These are phyloP conservation scores for Anthopleura sola DNA, from an alignment of 64 coral and sea anemone genomes.

Conservation along the genomic window DNA sequence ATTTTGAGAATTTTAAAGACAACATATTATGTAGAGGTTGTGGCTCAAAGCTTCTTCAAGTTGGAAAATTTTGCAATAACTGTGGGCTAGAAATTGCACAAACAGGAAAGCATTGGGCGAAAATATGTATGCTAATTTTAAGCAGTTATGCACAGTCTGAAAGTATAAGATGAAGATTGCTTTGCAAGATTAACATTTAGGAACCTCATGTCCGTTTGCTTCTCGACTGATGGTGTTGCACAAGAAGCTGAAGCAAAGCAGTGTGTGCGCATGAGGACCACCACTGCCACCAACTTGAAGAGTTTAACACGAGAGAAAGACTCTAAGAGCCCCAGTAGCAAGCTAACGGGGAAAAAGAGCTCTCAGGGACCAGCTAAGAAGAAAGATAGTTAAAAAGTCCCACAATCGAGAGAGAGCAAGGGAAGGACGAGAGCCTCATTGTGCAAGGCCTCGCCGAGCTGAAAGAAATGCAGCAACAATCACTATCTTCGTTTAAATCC, in stretches of 20 bases:
- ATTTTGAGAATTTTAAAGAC: background rate
- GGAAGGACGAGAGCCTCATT: background rate
- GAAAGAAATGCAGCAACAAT: conserved; percentile 26
- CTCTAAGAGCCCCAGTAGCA: background rate
- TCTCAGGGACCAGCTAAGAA: background rate
- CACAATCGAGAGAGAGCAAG: background rate
- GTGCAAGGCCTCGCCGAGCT: conserved; percentile 18
- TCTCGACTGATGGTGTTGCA: background rate
- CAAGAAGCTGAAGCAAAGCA: background rate
- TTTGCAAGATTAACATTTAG: too few species aligned
- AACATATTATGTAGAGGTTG: background rate
- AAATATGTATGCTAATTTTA: background rate
- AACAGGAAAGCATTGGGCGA: background rate
- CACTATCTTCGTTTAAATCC: conserved; percentile 9
- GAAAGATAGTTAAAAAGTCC: background rate
- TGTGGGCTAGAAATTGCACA: background rate
- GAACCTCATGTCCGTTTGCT: too few species aligned
- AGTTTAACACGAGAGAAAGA: background rate
- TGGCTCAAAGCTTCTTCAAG: background rate
- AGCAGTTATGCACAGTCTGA: background rate
- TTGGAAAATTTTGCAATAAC: background rate
- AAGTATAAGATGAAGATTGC: too few species aligned
- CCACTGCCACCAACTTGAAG: background rate
- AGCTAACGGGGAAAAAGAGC: background rate
- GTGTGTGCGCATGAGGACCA: background rate